Base-by-base conservation (phyloP, 2,797 vertebrate genomes). In the Poecilia wingei region DNA sequence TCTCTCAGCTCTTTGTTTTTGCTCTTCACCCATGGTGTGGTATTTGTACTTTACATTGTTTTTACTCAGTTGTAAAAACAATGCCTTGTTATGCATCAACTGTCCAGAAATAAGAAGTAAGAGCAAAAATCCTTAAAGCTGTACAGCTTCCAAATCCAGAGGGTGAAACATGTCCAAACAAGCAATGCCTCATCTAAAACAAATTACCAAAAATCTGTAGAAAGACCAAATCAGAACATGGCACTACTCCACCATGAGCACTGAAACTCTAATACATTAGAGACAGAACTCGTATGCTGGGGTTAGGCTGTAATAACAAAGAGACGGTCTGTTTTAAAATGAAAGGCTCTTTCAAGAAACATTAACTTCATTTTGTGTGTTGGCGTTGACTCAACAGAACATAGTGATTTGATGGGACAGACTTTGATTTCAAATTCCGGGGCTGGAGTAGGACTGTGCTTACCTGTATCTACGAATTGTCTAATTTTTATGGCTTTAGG, bases 381-480 rank as follows among this genome's bases (percentile, higher is more conserved):
- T 31, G 28, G 9, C 25, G 6, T 72, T 75, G 77, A 47, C 64
- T 55, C 31, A 51, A 51, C 81, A 25, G 73, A 79, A 70, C 80
- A 69, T 22, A 22, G 18, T 80, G 76, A 70, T 46, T 33, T 68
- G 64, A 68, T 69, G 66, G 4, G 66, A 68, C 10, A 43, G 9
- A 41, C 18, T 41, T 66, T 4, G 36, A 68, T 68, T n/a, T 69
- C 66, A 69, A 70, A 70, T 6, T 28, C 25, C 14, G 25, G 25
- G 41, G 2, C 2, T n/a, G 41, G 6, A 2, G 45, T 10, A 28
- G 20, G 4, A 13, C 22, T 51, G 20, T 46, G 16, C 33, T 53
- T 72, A 33, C 6, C 41, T 82, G 13, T 43, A 55, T 14, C 72
- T n/a, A 57, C 79, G 3, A n/a, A 28, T 28, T 45, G 39, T 69